These are phyloP conservation scores for Synanthedon vespiformis DNA, from an alignment of 2,888 invertebrate species.

Conservation along the genomic window DNA sequence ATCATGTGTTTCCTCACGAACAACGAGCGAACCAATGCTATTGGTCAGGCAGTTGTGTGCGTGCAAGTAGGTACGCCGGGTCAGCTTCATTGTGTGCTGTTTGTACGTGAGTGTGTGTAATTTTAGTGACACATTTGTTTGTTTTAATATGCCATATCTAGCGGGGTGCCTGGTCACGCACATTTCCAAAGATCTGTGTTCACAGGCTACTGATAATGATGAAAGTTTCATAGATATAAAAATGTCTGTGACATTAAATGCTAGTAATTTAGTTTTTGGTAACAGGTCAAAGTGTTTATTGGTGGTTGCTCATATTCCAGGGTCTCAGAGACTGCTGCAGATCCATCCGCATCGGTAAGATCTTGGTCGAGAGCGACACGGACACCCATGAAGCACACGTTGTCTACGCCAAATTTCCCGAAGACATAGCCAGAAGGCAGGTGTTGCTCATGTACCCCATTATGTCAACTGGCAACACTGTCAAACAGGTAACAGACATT, in stretches of 20 bases:
- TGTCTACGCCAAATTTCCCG: slow-evolving; percentile 97
- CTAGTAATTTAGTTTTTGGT: not conserved
- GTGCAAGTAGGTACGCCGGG: no score
- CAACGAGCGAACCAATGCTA: no score
- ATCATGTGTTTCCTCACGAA: no score
- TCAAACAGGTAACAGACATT: slow-evolving; percentile 71
- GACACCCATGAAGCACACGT: slow-evolving; percentile 97
- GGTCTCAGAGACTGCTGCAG: slow-evolving; percentile 96
- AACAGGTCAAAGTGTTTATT: not conserved
- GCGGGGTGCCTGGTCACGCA: no score
- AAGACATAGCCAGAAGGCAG: slow-evolving; percentile 89
- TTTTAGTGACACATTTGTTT: no score
- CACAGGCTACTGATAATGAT: no score
- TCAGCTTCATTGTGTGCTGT: no score
- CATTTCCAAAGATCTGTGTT: no score
- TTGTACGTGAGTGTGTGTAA: no score
- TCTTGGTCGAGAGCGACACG: slow-evolving; percentile 94
- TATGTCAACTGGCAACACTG: slow-evolving; percentile 98
- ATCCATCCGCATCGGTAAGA: slow-evolving; percentile 98
- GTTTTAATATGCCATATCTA: no score
- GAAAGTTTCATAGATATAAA: not conserved
- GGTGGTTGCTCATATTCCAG: slow-evolving; percentile 32
- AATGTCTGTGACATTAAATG: not conserved
- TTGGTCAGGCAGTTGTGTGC: no score
- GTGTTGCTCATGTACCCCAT: slow-evolving; percentile 98